A percentile compares a stretch with the other conserved stretches of the same genome.
phyloP scores from a whole-genome alignment of 1,140 invertebrate species.

The Pachypeltis micranthus region DNA sequence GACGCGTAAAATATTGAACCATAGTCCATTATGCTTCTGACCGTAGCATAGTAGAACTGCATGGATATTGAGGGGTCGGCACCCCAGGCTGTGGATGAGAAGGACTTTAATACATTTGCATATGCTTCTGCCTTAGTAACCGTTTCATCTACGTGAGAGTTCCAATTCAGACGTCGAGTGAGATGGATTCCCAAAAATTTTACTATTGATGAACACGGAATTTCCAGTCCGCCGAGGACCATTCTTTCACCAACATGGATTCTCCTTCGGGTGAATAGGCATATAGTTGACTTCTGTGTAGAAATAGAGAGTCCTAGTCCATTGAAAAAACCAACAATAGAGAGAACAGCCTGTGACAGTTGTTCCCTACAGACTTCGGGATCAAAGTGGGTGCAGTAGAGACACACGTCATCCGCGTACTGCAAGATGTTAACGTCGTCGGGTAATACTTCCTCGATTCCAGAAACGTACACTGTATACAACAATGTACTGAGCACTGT shows the following conservation, averaged over 20 bases:
- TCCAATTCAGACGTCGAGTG: not conserved
- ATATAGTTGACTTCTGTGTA: not conserved
- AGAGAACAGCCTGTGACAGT: not conserved
- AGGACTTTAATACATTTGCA: not conserved
- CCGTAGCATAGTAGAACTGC: not conserved
- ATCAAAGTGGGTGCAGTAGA: not conserved
- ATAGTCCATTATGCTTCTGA: not conserved
- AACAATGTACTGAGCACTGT: not conserved
- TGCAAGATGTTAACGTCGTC: not conserved
- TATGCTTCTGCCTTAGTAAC: not conserved
- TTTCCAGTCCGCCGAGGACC: not conserved
- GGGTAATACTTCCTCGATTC: not conserved
- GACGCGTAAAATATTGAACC: not conserved
- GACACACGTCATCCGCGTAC: slow-evolving; percentile 10
- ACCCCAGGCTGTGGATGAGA: not conserved
- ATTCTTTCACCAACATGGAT: not conserved
- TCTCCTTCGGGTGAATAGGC: slow-evolving; percentile 4
- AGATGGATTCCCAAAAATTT: not conserved
- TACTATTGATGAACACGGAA: not conserved
- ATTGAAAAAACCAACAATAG: not conserved
- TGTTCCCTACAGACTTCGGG: not conserved
- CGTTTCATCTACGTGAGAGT: not conserved
- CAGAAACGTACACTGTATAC: not conserved
- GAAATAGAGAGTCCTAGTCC: not conserved
- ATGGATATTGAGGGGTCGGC: not conserved